phyloP scores from a whole-genome alignment of 1,140 invertebrate species.

The Papilio machaon region DNA sequence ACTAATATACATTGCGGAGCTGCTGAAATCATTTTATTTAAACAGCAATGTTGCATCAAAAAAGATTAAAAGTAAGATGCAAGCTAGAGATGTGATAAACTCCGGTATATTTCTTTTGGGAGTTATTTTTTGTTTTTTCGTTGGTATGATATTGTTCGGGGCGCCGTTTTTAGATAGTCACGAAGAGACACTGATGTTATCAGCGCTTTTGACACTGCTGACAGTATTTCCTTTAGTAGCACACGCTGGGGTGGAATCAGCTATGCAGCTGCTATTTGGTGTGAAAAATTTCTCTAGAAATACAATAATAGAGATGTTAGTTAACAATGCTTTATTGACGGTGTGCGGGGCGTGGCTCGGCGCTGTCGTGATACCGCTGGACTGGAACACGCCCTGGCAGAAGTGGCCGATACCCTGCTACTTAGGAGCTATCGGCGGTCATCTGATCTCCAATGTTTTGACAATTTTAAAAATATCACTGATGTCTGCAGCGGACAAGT shows the following conservation, averaged over 20 bases:
- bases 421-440: slow-evolving; percentile 87
- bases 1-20: slow-evolving; percentile 70
- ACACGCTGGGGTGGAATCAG: slow-evolving; percentile 83
- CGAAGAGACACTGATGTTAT: slow-evolving; percentile 88
- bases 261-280: slow-evolving; percentile 82
- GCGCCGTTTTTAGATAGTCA: slow-evolving; percentile 85
- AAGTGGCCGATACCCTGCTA: slow-evolving; percentile 90
- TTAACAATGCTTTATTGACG: slow-evolving; percentile 83
- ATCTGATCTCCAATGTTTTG: slow-evolving; percentile 82
- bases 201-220: slow-evolving; percentile 85
- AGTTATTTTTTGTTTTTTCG: slow-evolving; percentile 82
- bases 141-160: slow-evolving; percentile 88
- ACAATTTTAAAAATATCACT: slow-evolving; percentile 75
- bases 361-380: slow-evolving; percentile 93
- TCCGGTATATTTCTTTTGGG: slow-evolving; percentile 62
- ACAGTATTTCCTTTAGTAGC: slow-evolving; percentile 85
- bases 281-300: slow-evolving; percentile 77
- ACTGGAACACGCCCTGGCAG: slow-evolving; percentile 97
- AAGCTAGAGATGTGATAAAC: slow-evolving; percentile 64
- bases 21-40: slow-evolving; percentile 73
- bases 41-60: slow-evolving; percentile 63
- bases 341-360: slow-evolving; percentile 94
- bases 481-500: slow-evolving; percentile 63
- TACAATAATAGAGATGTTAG: slow-evolving; percentile 82
- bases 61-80: slow-evolving; percentile 60